Base-by-base conservation (phyloP, 1,140 invertebrate species). In the Tetraneura akinire region DNA sequence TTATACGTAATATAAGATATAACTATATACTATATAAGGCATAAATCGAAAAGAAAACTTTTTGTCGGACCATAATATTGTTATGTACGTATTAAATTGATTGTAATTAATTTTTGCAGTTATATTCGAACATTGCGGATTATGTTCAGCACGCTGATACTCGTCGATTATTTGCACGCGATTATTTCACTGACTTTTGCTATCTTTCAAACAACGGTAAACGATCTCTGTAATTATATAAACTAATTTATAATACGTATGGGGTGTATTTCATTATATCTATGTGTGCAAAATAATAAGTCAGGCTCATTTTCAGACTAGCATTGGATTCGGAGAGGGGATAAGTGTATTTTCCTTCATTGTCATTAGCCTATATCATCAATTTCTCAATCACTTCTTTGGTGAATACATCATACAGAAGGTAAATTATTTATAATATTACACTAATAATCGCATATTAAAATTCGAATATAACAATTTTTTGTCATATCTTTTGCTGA, bases 351-450 rank as follows among this genome's bases (percentile, higher is more conserved):
- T 42, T 37, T 1, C 18, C 14, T 66, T 66, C 23, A 18, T 66
- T 5, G 1, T 42, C 29, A 37, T 66, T 32, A 66, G 62, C 32
- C 9, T 66, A 16, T 14, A 42, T 18, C 62, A 66, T 66, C 62
- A 66, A 42, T 66, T 66, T 66, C 29, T 66, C 11, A 66, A 66
- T 26, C 32, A 66, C 18, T 42, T 42, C 18, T 66, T 66, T 32
- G 62, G 62, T 6, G 62, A 66, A 42, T 66, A 66, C 32, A 66
- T 66, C 26, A 37, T 66, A 32, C 62, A 66, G 42, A 66, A 66
- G 62, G 62, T 66, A 26, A 37, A 37, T 37, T 37, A 37, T 8
- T 37, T n/a, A n/a, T n/a, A n/a, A n/a, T n/a, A n/a, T n/a, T n/a
- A n/a, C n/a, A n/a, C n/a, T n/a, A n/a, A n/a, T n/a, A n/a, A n/a